Evolutionary conservation across 1,140 invertebrate genomes (phyloP), one percentile per base, ranked within the genome.

Genomic region (Hyles euphorbiae): DNA sequence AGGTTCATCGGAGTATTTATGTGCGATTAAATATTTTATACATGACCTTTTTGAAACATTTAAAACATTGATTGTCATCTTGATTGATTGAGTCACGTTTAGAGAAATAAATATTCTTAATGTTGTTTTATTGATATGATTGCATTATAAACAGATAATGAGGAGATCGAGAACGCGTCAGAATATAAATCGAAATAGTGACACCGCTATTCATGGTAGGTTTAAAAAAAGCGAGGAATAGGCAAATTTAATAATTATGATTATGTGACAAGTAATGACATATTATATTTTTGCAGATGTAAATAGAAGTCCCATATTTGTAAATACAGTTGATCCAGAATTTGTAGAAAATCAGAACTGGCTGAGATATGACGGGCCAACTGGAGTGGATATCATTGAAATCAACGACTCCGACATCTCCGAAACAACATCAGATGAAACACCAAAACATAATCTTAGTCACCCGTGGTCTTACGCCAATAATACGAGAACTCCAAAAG

Each of bases 331-430:
- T 0, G 46, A 33, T 22, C 48, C 65, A 49, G 56, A 62, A 3
- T 58, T 67, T 12, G 34, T 63, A 10, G 58, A 3, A 43, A 40
- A 32, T 3, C 63, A 56, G 51, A 52, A 61, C 47, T 74, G 64
- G 68, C 32, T 67, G 43, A 53, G 63, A 40, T 58, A 61, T 10
- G 51, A 65, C 7, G 49, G 63, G 22, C 43, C 58, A 3, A 58
- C 57, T 0, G 54, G 58, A 5, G 59, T 80, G 9, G 69, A 86
- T 66, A 78, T 83, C 6, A 63, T 74, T 11, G 76, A 83, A 72
- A 50, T 86, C 33, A 65, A 78, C 56, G 36, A 40, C 2, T 5
- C 72, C 69, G 0, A 67, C 72, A 7, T 63, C 67, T 48, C 34
- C 22, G 46, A 58, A 36, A 52, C 53, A 7, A 56, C 53, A 54